Percentiles rank a stretch among this genome's conserved stretches.
Evolutionary conservation across 2,797 vertebrate genomes (phyloP).

Genomic region (Diplodus sargus): DNA sequence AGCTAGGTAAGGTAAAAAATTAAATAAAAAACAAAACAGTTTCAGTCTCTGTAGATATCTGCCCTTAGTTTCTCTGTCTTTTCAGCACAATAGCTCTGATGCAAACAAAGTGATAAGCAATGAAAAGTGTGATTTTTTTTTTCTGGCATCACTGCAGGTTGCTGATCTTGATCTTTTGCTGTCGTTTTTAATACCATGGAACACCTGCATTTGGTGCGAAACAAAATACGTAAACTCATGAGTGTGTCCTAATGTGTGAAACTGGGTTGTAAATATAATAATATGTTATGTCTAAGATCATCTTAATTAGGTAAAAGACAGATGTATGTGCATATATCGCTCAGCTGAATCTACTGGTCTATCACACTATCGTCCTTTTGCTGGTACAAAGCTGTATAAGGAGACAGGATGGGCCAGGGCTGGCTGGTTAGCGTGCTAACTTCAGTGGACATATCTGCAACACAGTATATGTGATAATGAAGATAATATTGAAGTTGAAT

Average conservation of each 20-base stretch:
- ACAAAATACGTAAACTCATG: background rate
- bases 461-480: too few species aligned
- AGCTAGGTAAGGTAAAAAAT: background rate
- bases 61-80: background rate
- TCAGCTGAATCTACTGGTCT: too few species aligned
- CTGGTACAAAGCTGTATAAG: too few species aligned
- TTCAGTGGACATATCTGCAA: too few species aligned
- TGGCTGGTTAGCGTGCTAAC: too few species aligned
- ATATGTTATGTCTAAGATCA: background rate
- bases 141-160: background rate
- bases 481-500: too few species aligned
- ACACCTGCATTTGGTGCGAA: background rate
- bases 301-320: too few species aligned
- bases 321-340: too few species aligned
- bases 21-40: background rate
- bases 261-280: background rate
- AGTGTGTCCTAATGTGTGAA: background rate
- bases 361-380: too few species aligned
- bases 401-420: too few species aligned
- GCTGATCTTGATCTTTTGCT: background rate
- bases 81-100: background rate
- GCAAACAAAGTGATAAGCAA: background rate
- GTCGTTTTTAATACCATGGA: background rate
- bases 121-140: background rate
- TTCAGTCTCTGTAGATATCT: background rate